Percentiles rank a stretch among this genome's conserved stretches.
phyloP scores from a whole-genome alignment of 2,797 vertebrate species.

The Gadopsis marmoratus region DNA sequence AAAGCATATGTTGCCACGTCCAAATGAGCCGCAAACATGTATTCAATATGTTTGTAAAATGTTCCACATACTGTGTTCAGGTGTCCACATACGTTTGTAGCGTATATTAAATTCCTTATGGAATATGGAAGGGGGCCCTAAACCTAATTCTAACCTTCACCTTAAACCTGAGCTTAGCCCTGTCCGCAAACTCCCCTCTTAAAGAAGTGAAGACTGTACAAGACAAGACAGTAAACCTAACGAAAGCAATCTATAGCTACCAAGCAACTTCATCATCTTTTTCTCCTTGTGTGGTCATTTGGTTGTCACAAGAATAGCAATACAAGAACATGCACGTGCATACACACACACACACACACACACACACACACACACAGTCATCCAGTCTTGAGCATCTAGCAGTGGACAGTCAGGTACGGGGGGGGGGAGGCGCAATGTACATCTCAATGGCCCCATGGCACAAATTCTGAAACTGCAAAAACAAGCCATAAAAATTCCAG shows the following conservation, averaged over 20 bases:
- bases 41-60: background rate
- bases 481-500: constrained; percentile 88
- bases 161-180: background rate
- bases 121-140: background rate
- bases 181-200: background rate
- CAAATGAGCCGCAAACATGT: background rate
- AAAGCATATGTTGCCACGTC: background rate
- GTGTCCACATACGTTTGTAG: background rate
- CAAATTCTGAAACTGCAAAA: constrained; percentile 80
- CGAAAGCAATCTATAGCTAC: background rate
- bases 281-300: background rate
- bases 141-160: background rate
- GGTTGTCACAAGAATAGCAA: background rate
- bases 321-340: background rate
- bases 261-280: background rate
- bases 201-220: background rate
- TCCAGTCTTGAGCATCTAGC: background rate
- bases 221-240: background rate
- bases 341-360: background rate
- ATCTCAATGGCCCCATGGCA: constrained; percentile 62
- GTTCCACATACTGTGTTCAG: background rate
- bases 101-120: background rate
- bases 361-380: background rate
- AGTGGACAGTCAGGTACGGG: constrained; percentile 4
- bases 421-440: constrained; percentile 49